Conservation (phyloP, 2,113 vertebrate species). For the Mustelus asterias region DNA sequence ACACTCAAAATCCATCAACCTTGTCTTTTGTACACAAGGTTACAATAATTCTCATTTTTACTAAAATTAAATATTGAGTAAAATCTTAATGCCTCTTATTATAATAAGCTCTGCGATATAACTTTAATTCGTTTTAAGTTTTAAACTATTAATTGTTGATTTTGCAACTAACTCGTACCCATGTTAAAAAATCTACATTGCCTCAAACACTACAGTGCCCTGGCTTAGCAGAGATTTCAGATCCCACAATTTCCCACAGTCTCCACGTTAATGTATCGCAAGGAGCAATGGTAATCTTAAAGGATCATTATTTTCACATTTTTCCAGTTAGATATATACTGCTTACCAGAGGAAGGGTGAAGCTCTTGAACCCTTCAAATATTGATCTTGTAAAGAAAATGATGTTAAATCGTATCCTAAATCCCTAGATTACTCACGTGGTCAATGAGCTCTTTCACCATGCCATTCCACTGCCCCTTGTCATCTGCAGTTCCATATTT, state of each 20-base stretch:
- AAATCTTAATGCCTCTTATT: not conserved
- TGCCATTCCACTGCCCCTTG: constrained; percentile 97
- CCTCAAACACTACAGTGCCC: not conserved
- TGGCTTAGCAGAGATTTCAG: not conserved
- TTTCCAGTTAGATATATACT: not conserved
- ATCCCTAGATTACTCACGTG: constrained; percentile 70
- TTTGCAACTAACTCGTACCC: not conserved
- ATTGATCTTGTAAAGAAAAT: no score
- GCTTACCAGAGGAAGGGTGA: not conserved
- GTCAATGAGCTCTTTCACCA: constrained; percentile 94
- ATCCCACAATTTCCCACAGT: not conserved
- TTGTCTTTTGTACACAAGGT: not conserved
- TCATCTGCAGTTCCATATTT: constrained; percentile 93
- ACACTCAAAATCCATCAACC: not conserved
- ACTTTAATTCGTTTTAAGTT: not conserved
- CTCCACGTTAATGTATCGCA: not conserved
- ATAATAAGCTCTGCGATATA: not conserved
- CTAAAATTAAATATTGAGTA: not conserved
- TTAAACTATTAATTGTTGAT: not conserved
- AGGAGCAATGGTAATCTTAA: not conserved
- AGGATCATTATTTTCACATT: not conserved
- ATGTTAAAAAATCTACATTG: not conserved
- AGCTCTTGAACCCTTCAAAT: not conserved
- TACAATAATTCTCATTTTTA: not conserved
- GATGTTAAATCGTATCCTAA: not conserved